Conservation (phyloP, 2,888 invertebrate species). For the Isoperla grammatica region DNA sequence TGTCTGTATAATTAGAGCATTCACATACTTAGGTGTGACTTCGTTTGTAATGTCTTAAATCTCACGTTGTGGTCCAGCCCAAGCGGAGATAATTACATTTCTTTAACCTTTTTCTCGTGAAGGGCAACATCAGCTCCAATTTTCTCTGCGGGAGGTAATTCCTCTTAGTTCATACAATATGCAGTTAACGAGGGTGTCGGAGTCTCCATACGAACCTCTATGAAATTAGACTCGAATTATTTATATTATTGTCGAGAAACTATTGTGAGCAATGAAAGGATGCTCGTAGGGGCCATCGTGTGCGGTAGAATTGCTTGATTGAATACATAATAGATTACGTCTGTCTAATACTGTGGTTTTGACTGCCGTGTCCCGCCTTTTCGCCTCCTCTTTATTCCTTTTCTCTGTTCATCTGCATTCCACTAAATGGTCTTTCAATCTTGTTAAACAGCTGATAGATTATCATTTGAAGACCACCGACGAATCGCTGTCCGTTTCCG, state of each 20-base stretch:
- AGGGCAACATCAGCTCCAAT: not conserved
- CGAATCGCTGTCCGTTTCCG: not conserved
- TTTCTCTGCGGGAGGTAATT: slow-evolving; percentile 3
- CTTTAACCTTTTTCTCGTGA: too few species aligned
- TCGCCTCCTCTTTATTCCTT: not conserved
- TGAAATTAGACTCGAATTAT: slow-evolving; percentile 12
- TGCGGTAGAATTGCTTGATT: slow-evolving; percentile 11
- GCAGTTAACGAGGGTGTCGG: slow-evolving; percentile 3
- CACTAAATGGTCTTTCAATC: slow-evolving; percentile 1
- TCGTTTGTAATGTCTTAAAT: too few species aligned
- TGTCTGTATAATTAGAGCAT: too few species aligned
- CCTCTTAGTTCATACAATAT: not conserved
- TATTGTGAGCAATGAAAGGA: not conserved
- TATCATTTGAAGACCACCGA: slow-evolving; percentile 13
- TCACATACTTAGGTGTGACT: too few species aligned
- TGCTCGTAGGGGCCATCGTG: slow-evolving; percentile 2
- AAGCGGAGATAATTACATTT: too few species aligned
- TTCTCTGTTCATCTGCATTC: not conserved
- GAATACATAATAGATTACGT: slow-evolving; percentile 17
- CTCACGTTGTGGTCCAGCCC: too few species aligned
- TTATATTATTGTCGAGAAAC: slow-evolving; percentile 3
- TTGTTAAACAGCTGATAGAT: slow-evolving; percentile 2
- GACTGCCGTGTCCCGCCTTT: not conserved
- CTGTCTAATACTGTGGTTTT: slow-evolving; percentile 14
- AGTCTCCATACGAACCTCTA: not conserved